phyloP scores from a whole-genome alignment of 2,888 invertebrate genomes.

The Torymus tubicola region DNA sequence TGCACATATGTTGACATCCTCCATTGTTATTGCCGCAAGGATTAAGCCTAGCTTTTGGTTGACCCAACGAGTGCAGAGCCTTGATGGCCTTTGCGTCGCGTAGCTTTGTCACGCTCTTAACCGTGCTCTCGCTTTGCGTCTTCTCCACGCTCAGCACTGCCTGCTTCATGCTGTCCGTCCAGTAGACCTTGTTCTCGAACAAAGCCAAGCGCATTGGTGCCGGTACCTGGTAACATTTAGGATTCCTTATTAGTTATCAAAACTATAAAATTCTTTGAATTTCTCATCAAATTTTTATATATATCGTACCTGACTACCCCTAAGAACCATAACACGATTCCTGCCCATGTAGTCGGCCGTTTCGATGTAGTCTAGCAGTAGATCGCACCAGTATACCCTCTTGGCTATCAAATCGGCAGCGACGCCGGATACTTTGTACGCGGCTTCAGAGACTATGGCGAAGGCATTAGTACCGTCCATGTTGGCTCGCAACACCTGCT shows the following conservation, averaged over 20 bases:
- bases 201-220: slow-evolving; percentile 89
- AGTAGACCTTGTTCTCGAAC: slow-evolving; percentile 91
- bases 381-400: slow-evolving; percentile 97
- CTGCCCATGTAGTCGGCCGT: slow-evolving; percentile 95
- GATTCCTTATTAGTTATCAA: too few relatives aligned
- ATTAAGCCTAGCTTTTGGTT: slow-evolving; percentile 82
- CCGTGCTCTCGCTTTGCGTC: slow-evolving; percentile 87
- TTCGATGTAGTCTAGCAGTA: slow-evolving; percentile 95
- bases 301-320: slow-evolving; percentile 81
- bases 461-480: slow-evolving; percentile 94
- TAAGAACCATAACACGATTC: slow-evolving; percentile 86
- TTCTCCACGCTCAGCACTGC: slow-evolving; percentile 92
- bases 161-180: slow-evolving; percentile 94
- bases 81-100: slow-evolving; percentile 91
- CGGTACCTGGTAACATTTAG: slow-evolving; percentile 80
- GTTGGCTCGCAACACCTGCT: slow-evolving; percentile 89
- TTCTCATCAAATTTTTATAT: too few relatives aligned
- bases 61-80: slow-evolving; percentile 87
- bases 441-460: slow-evolving; percentile 92
- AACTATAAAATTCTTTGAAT: not conserved
- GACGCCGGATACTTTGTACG: slow-evolving; percentile 95
- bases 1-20: slow-evolving; percentile 95
- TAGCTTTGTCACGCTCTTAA: slow-evolving; percentile 88
- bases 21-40: slow-evolving; percentile 93
- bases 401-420: slow-evolving; percentile 93